Conservation (phyloP, 2,113 vertebrate genomes). For the Haemorhous mexicanus region DNA sequence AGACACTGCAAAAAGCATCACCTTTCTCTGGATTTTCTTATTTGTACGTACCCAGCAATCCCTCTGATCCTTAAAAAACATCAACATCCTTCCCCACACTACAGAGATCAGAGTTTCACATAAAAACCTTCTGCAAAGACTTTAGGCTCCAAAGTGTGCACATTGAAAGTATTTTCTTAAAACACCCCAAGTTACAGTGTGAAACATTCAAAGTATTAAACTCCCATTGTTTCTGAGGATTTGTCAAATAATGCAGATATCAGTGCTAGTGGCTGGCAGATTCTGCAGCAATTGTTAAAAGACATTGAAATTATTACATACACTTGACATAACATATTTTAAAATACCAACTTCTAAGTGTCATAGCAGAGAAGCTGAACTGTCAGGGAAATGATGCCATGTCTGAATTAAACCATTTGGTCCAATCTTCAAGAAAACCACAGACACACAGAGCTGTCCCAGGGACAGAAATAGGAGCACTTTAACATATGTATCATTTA, state of each 20-base stretch:
- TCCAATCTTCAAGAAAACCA: background rate
- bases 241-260: background rate
- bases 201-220: background rate
- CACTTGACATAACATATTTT: background rate
- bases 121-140: background rate
- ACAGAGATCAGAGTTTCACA: background rate
- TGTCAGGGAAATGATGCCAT: background rate
- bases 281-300: background rate
- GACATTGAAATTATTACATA: background rate
- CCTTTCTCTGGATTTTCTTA: background rate
- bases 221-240: background rate
- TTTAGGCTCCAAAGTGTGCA: background rate
- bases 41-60: background rate
- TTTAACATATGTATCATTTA: background rate
- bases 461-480: background rate
- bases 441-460: background rate
- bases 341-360: background rate
- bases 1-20: background rate
- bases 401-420: background rate
- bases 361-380: background rate
- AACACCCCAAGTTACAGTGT: background rate
- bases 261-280: background rate
- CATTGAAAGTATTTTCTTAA: background rate
- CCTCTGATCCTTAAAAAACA: background rate
- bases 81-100: background rate